Percentiles rank a stretch among this genome's conserved stretches.
Conservation (phyloP, 1,140 invertebrate species). For the Drosophila varians region DNA sequence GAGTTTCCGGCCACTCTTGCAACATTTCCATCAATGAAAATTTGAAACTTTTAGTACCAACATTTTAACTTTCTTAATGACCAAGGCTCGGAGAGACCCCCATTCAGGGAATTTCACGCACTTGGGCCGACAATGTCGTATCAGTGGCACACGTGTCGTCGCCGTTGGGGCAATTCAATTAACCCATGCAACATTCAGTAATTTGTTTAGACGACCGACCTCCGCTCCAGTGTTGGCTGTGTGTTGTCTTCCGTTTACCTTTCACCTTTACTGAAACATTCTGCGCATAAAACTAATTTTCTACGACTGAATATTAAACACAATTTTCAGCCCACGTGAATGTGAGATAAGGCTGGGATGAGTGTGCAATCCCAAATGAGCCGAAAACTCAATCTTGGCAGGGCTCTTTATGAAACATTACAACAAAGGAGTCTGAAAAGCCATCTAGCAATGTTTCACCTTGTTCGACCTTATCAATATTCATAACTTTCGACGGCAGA, state of each 20-base stretch:
- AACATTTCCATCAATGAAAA: not conserved
- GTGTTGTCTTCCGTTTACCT: constrained; percentile 3
- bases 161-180: constrained; percentile 46
- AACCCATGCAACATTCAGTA: constrained; percentile 41
- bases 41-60: not conserved
- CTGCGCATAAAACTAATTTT: constrained; percentile 55
- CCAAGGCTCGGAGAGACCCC: not conserved
- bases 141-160: constrained; percentile 33
- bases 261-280: constrained; percentile 36
- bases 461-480: constrained; percentile 55
- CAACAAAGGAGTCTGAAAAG: constrained; percentile 2
- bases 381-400: constrained; percentile 51
- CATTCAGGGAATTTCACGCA: constrained; percentile 4
- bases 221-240: not conserved
- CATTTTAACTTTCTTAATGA: constrained; percentile 20
- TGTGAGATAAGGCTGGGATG: constrained; percentile 14
- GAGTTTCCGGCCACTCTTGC: not conserved
- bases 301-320: constrained; percentile 57
- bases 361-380: constrained; percentile 52
- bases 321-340: constrained; percentile 31
- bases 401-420: constrained; percentile 42
- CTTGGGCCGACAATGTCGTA: constrained; percentile 16
- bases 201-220: constrained; percentile 43
- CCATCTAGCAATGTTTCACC: constrained; percentile 31
- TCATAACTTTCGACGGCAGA: constrained; percentile 44